Conservation (phyloP, 2,113 vertebrate species). For the Atrichornis clamosus region DNA sequence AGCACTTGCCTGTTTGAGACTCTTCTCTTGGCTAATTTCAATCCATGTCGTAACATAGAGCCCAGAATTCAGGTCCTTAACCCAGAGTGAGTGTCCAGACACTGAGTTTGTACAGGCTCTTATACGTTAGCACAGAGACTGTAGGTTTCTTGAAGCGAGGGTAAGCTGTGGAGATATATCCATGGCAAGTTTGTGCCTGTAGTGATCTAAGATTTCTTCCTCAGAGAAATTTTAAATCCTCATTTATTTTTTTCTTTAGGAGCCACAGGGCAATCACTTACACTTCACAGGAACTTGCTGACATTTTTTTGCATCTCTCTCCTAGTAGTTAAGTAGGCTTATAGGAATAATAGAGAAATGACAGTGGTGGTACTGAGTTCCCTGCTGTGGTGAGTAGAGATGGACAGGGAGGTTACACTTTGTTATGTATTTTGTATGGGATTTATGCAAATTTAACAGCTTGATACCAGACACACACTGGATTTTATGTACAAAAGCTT, state of each 20-base stretch:
- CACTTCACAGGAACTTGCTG: neutral
- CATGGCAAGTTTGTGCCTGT: neutral
- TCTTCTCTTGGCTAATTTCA: neutral
- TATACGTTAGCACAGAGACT: neutral
- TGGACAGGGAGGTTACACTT: neutral
- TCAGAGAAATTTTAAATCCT: neutral
- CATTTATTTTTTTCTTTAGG: neutral
- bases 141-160: neutral
- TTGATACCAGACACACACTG: neutral
- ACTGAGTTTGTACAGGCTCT: neutral
- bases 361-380: neutral
- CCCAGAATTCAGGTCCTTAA: neutral
- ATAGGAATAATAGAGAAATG: conserved; percentile 10
- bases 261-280: neutral
- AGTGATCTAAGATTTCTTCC: neutral
- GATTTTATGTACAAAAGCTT: conserved; percentile 2
- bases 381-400: conserved; percentile 1
- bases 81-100: neutral
- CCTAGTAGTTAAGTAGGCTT: neutral
- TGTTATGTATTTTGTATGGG: neutral
- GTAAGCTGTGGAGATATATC: neutral
- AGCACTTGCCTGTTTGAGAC: neutral
- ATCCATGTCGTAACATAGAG: neutral
- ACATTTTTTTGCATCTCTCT: neutral
- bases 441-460: conserved; percentile 34